phyloP scores from a whole-genome alignment of 2,888 invertebrate species.

The Exephanes ischioxanthus region DNA sequence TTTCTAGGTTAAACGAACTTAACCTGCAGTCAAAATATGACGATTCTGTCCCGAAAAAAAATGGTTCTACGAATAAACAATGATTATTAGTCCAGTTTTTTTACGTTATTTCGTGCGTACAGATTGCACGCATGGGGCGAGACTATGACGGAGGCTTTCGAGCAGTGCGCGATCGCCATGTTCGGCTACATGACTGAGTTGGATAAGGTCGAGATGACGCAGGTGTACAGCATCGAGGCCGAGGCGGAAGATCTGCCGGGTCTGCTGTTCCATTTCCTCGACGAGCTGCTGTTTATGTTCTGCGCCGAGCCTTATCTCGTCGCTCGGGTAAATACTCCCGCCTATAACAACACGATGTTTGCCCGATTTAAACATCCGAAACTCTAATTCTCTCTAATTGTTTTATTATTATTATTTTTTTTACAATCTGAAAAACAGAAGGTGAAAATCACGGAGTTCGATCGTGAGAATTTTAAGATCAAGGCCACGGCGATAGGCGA shows the following conservation, averaged over 20 bases:
- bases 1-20: conserved; percentile 56
- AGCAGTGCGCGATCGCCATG: conserved; percentile 98
- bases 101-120: conserved; percentile 52
- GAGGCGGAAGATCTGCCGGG: conserved; percentile 95
- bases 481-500: conserved; percentile 94
- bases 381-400: not conserved
- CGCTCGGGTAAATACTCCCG: conserved; percentile 85
- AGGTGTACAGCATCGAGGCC: conserved; percentile 93
- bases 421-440: conserved; percentile 88
- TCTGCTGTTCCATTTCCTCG: conserved; percentile 96
- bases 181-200: conserved; percentile 99
- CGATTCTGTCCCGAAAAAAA: not conserved
- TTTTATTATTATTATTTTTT: not conserved
- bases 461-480: conserved; percentile 93
- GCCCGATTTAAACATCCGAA: not conserved
- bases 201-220: conserved; percentile 92
- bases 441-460: conserved; percentile 94
- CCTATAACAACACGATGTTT: not conserved
- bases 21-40: conserved; percentile 50
- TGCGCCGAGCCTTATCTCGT: conserved; percentile 96
- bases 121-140: conserved; percentile 98
- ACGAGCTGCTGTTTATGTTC: conserved; percentile 97
- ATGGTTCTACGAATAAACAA: conserved; percentile 5
- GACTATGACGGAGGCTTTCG: conserved; percentile 94
- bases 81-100: not conserved